A percentile compares a stretch with the other conserved stretches of the same genome.
phyloP scores from a whole-genome alignment of 2,797 vertebrate genomes.

The Sternotherus odoratus region DNA sequence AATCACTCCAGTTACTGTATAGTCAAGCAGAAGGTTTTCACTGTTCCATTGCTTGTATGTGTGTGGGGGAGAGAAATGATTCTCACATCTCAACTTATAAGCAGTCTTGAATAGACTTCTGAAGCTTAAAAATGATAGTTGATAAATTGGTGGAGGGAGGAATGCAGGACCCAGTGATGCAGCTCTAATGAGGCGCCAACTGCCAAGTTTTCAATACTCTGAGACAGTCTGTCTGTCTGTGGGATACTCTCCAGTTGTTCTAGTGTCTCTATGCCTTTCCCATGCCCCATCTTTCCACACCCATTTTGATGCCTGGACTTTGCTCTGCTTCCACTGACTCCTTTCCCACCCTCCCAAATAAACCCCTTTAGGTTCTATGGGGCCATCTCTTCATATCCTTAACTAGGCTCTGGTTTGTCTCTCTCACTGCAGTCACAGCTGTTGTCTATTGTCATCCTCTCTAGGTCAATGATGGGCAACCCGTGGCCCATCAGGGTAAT shows the following conservation, averaged over 20 bases:
- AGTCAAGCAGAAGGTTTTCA: neutral
- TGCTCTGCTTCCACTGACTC: neutral
- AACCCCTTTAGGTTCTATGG: neutral
- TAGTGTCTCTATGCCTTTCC: neutral
- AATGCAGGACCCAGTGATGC: neutral
- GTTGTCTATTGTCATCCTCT: slow-evolving; percentile 31
- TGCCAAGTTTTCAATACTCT: neutral
- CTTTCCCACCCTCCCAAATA: neutral
- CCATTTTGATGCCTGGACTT: rapidly evolving
- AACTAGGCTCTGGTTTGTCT: neutral
- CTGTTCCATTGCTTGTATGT: neutral
- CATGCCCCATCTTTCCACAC: neutral
- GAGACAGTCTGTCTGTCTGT: neutral
- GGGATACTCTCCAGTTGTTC: neutral
- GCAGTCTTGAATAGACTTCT: neutral
- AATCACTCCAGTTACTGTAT: slow-evolving; percentile 24
- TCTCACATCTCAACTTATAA: neutral
- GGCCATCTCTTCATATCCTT: neutral
- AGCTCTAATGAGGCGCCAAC: neutral
- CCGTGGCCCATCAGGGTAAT: too few relatives aligned
- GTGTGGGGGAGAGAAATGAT: rapidly evolving
- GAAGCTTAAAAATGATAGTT: neutral
- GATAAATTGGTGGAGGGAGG: neutral
- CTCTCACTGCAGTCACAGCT: slow-evolving; percentile 4
- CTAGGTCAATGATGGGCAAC: neutral